Evolutionary conservation across 35 echinoderm and acorn worm genomes (phyloP).

Genomic region (Acanthaster planci): DNA sequence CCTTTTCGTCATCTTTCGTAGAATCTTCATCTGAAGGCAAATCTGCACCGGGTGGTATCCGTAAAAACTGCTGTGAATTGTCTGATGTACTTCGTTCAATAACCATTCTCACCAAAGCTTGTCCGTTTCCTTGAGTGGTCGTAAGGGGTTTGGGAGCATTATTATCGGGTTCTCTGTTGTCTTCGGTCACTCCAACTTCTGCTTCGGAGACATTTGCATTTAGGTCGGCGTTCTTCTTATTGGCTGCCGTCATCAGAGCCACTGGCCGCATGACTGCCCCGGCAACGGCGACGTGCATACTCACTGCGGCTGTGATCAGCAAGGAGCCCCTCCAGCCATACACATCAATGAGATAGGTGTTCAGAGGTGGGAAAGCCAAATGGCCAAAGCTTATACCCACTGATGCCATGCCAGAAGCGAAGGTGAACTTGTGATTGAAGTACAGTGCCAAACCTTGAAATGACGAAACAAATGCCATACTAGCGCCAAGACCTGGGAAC

Average conservation of each 20-base stretch:
- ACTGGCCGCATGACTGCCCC: neutral
- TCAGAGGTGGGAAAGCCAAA: neutral
- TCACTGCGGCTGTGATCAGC: neutral
- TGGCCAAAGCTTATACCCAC: neutral
- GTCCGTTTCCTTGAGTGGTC: neutral
- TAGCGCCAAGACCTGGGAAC: neutral
- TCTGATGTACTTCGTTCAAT: too few relatives aligned
- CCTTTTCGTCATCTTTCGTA: too few relatives aligned
- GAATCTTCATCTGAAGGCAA: too few relatives aligned
- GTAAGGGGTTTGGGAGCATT: neutral
- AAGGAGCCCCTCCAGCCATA: constrained; percentile 5
- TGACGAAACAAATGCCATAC: neutral
- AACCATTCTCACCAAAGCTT: too few relatives aligned
- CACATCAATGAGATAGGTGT: neutral
- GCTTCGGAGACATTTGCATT: neutral
- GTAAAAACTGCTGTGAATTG: too few relatives aligned
- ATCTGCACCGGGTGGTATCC: too few relatives aligned
- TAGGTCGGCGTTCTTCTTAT: neutral
- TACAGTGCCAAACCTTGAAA: neutral
- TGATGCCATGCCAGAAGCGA: neutral
- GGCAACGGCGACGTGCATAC: neutral
- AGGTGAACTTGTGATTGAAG: neutral
- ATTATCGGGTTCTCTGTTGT: neutral
- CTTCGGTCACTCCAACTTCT: neutral
- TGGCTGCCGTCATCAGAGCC: neutral